Percentiles rank a stretch among this genome's conserved stretches.
phyloP scores from a whole-genome alignment of 1,140 invertebrate species.

The Trichonephila clavata region DNA sequence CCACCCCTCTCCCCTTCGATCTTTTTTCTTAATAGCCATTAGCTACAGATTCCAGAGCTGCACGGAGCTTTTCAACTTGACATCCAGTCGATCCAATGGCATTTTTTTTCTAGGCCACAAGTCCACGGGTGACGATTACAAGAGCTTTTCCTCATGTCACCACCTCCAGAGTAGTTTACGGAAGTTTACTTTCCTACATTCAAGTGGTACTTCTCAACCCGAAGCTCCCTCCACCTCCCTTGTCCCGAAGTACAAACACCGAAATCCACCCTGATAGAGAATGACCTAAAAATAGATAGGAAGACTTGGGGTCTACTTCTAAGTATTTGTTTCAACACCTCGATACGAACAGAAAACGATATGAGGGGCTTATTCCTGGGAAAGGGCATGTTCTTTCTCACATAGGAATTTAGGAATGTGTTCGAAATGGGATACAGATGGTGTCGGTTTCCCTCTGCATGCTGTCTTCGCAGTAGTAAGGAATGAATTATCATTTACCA shows the following conservation, averaged over 20 bases:
- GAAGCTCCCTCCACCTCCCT: not conserved
- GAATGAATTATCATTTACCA: not conserved
- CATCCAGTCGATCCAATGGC: not conserved
- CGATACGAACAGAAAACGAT: not conserved
- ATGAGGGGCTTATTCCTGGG: not conserved
- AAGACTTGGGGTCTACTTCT: not conserved
- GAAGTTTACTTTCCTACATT: conserved; percentile 53
- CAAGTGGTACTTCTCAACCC: conserved; percentile 34
- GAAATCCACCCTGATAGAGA: not conserved
- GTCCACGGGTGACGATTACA: conserved; percentile 9
- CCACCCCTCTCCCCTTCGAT: no score
- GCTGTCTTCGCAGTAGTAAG: not conserved
- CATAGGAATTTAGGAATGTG: not conserved
- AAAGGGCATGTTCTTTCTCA: not conserved
- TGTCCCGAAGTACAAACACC: not conserved
- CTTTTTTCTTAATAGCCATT: not conserved
- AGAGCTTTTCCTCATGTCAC: not conserved
- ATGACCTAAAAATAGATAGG: conserved; percentile 59
- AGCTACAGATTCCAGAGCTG: not conserved
- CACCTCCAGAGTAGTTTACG: conserved; percentile 38
- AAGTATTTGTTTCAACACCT: conserved; percentile 48
- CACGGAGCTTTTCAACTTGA: not conserved
- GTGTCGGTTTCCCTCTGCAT: not conserved
- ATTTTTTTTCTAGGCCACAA: conserved; percentile 14
- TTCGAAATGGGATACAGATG: conserved; percentile 14